Conservation (phyloP, 2,797 vertebrate species). For the Pantherophis alleghaniensis region DNA sequence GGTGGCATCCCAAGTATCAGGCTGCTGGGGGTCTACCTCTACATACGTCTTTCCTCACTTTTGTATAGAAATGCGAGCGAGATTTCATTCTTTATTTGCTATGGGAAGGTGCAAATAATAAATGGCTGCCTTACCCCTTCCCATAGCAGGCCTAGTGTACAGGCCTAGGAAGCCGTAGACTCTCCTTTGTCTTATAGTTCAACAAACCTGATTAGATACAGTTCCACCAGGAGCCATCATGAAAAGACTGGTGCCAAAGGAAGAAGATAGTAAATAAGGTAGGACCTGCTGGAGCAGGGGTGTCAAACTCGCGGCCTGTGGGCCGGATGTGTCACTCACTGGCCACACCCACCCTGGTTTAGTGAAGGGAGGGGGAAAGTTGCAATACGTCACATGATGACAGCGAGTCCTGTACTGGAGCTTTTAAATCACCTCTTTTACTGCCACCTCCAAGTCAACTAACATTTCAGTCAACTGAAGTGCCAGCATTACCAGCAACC, state of each 20-base stretch:
- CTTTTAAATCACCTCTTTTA: not conserved
- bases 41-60: not conserved
- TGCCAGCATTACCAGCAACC: not conserved
- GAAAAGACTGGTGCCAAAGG: not conserved
- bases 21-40: not conserved
- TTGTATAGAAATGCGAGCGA: not conserved
- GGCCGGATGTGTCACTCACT: too few species aligned
- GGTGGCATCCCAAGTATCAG: not conserved
- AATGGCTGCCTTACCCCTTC: not conserved
- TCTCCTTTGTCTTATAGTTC: not conserved
- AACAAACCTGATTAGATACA: not conserved
- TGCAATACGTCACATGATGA: too few species aligned
- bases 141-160: not conserved
- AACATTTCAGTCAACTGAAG: not conserved
- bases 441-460: not conserved
- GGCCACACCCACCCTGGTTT: too few species aligned
- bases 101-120: not conserved
- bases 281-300: not conserved
- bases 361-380: too few species aligned
- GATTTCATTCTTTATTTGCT: not conserved
- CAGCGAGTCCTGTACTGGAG: not conserved
- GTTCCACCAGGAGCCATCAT: not conserved
- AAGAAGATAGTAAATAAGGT: not conserved
- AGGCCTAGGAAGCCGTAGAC: not conserved
- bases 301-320: too few species aligned